Evolutionary conservation across 2,797 vertebrate species (phyloP).

Genomic region (Antrozous pallidus): DNA sequence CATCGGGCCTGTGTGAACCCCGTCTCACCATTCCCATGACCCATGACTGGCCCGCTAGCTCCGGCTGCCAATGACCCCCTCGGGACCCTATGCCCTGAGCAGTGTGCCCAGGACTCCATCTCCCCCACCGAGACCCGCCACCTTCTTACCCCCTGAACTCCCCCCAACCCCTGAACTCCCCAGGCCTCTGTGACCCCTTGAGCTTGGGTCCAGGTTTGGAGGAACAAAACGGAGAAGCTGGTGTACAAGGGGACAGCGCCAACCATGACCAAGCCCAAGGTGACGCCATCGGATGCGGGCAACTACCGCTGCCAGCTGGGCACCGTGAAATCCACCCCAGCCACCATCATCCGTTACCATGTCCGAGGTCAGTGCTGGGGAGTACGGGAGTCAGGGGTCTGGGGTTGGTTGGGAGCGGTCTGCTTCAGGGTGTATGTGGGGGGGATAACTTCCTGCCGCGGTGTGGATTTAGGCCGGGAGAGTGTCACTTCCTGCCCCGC

Average conservation of each 20-base stretch:
- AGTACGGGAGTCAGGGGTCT: not conserved
- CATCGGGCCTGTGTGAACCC: not conserved
- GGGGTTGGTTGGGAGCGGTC: rapidly evolving
- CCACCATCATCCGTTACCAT: not conserved
- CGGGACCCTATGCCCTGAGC: not conserved
- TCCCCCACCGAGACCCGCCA: not conserved
- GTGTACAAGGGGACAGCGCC: slow-evolving; percentile 14
- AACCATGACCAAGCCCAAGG: slow-evolving; percentile 55
- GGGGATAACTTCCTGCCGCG: not conserved
- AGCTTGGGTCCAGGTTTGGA: slow-evolving; percentile 74
- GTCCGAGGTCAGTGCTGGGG: slow-evolving; percentile 57
- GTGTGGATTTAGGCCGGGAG: not conserved
- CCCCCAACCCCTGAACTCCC: slow-evolving; percentile 20
- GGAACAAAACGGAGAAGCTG: slow-evolving; percentile 49
- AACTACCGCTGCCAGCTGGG: slow-evolving; percentile 57
- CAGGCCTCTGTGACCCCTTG: slow-evolving; percentile 63
- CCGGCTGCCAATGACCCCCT: not conserved
- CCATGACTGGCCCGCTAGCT: not conserved
- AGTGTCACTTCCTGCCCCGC: not conserved
- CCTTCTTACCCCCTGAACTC: slow-evolving; percentile 20
- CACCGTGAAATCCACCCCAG: not conserved
- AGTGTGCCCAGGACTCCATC: not conserved
- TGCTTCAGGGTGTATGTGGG: not conserved
- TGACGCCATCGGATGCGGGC: slow-evolving; percentile 27
- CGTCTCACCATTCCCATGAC: not conserved